Evolutionary conservation across 1,140 invertebrate genomes (phyloP), one percentile per base, ranked within the genome.

Genomic region (Pseudobourletiella spinata): DNA sequence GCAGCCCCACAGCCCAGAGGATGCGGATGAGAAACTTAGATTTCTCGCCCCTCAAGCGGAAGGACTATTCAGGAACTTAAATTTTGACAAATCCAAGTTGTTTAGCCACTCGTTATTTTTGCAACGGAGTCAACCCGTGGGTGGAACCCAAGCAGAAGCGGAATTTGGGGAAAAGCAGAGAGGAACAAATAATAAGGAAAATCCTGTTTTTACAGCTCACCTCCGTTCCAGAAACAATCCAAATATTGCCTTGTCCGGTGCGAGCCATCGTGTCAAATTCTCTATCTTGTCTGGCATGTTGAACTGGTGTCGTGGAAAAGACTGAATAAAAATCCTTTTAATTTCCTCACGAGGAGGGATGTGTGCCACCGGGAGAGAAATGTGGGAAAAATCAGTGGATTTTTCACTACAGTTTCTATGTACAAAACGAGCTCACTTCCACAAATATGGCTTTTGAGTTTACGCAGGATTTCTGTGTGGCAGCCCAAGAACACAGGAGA

Each of bases 241-340:
- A 20, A 56, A 22, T 22, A 56, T 39, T n/a, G 25, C 54, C 18
- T 56, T 39, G 15, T 32, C 54, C 18, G 54, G 4, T 22, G 29
- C 4, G 3, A 56, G 29, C 54, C 54, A 56, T 39, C 20, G 25
- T n/a, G 32, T 26, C 29, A 56, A 39, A 22, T 56, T 56, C 39
- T 56, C 54, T 6, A 56, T 39, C 32, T 39, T 56, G 29, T 56
- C 54, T 22, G 54, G 54, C 54, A 56, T 56, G 4, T 56, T 56
- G 26, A 25, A 52, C 14, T 48, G 50, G 14, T 26, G 11, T 25
- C 11, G 46, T 20, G 46, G 24, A 48, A 8, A 48, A 6, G 6
- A n/a, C 6, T 20, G 16, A 18, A 15, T 22, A 48, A n/a, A 48
- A 18, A 18, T 20, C 11, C n/a, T n/a, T n/a, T n/a, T n/a, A n/a